Percentiles rank a stretch among this genome's conserved stretches.
Conservation (phyloP, 1,140 invertebrate species). For the Drosophila sp. region DNA sequence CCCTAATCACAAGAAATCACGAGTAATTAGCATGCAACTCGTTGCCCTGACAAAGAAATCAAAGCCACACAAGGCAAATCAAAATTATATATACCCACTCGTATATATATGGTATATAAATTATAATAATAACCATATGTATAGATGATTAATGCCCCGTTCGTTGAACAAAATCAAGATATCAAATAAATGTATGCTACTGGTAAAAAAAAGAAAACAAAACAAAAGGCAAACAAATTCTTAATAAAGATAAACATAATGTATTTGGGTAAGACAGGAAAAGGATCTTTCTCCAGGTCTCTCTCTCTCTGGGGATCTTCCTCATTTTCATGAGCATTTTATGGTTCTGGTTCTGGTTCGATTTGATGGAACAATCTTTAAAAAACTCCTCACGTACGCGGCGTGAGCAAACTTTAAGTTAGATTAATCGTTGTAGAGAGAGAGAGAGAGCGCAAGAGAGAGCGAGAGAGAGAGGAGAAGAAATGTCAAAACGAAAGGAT, state of each 20-base stretch:
- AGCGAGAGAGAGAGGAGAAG: constrained; percentile 23
- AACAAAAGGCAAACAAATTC: constrained; percentile 37
- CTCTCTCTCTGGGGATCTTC: constrained; percentile 36
- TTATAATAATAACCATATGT: constrained; percentile 31
- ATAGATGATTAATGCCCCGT: constrained; percentile 64
- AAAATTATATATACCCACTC: constrained; percentile 60
- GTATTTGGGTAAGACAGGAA: constrained; percentile 41
- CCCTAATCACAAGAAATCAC: neutral
- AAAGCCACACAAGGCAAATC: constrained; percentile 75
- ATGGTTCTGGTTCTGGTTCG: constrained; percentile 33
- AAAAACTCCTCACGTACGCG: constrained; percentile 67
- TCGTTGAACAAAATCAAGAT: constrained; percentile 76
- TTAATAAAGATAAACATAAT: constrained; percentile 75
- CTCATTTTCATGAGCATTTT: constrained; percentile 17
- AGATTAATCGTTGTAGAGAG: constrained; percentile 75
- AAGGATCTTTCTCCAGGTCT: constrained; percentile 57
- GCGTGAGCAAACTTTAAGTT: constrained; percentile 81
- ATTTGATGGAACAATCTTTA: constrained; percentile 17
- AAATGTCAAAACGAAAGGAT: constrained; percentile 79
- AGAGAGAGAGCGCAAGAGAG: neutral
- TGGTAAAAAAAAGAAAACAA: constrained; percentile 41
- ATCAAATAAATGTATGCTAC: constrained; percentile 72
- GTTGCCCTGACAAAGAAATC: constrained; percentile 62
- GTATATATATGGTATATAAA: constrained; percentile 20
- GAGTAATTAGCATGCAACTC: constrained; percentile 74